These are phyloP conservation scores for Lerista edwardsae DNA, from an alignment of 2,797 vertebrate genomes.

Conservation along the genomic window DNA sequence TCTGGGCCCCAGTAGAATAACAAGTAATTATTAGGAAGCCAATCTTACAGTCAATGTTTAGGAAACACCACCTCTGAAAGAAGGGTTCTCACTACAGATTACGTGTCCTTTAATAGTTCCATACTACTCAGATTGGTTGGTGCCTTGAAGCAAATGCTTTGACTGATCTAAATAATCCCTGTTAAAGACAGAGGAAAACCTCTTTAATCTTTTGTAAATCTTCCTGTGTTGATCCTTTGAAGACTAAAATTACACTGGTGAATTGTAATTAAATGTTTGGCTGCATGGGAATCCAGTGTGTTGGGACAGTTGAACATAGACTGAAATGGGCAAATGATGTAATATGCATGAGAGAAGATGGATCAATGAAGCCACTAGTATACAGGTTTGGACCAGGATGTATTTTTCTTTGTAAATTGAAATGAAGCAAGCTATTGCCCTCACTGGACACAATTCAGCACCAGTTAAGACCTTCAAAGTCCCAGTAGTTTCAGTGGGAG, in stretches of 20 bases:
- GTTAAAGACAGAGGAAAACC: slow-evolving; percentile 5
- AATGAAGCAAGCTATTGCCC: neutral
- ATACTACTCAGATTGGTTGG: neutral
- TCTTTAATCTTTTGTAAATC: slow-evolving; percentile 34
- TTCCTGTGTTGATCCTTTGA: slow-evolving; percentile 44
- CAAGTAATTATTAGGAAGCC: slow-evolving; percentile 4
- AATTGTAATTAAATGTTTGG: slow-evolving; percentile 45
- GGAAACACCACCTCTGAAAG: neutral
- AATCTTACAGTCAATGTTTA: neutral
- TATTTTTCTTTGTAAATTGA: neutral
- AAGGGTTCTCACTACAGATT: neutral
- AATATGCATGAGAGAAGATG: neutral
- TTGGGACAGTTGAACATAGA: neutral
- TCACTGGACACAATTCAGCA: neutral
- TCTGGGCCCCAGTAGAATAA: neutral
- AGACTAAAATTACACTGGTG: slow-evolving; percentile 25
- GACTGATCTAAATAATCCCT: slow-evolving; percentile 33
- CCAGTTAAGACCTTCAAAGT: neutral
- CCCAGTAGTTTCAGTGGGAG: neutral
- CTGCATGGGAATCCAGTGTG: slow-evolving; percentile 24
- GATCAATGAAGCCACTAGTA: neutral
- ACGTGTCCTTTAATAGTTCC: neutral
- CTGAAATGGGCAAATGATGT: neutral
- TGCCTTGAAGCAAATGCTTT: slow-evolving; percentile 32
- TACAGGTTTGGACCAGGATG: neutral